phyloP scores from a whole-genome alignment of 2,888 invertebrate genomes.

The Tetranychus piercei region DNA sequence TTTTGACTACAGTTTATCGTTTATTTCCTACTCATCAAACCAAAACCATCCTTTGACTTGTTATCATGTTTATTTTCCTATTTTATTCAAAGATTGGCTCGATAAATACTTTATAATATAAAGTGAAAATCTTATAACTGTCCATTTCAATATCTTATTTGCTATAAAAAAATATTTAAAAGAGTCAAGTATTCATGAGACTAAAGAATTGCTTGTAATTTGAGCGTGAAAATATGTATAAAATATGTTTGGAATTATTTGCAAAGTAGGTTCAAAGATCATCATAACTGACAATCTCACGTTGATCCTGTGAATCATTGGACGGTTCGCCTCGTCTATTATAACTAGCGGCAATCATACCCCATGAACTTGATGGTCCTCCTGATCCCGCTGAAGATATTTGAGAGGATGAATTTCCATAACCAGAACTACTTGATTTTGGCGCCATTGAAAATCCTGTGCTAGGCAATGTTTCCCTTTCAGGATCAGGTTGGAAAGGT shows the following conservation, averaged over 20 bases:
- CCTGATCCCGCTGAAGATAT: neutral
- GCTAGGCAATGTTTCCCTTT: neutral
- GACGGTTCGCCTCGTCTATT: neutral
- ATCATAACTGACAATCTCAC: slow-evolving; percentile 4
- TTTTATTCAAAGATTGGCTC: no score
- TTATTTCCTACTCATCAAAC: no score
- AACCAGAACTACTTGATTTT: neutral
- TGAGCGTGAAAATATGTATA: neutral
- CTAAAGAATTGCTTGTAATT: no score
- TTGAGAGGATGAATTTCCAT: neutral
- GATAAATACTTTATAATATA: no score
- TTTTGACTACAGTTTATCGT: no score
- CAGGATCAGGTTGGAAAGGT: neutral
- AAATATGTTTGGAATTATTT: neutral
- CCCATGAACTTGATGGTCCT: neutral
- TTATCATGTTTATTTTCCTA: no score
- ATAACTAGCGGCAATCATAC: neutral
- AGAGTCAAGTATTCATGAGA: no score
- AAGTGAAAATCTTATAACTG: no score
- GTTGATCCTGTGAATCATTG: neutral
- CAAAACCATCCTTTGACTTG: no score
- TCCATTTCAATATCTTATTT: no score
- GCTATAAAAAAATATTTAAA: no score
- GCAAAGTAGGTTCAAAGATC: neutral
- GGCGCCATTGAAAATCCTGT: neutral